These are phyloP conservation scores for Trematomus bernacchii DNA, from an alignment of 2,797 vertebrate genomes.

Conservation along the genomic window DNA sequence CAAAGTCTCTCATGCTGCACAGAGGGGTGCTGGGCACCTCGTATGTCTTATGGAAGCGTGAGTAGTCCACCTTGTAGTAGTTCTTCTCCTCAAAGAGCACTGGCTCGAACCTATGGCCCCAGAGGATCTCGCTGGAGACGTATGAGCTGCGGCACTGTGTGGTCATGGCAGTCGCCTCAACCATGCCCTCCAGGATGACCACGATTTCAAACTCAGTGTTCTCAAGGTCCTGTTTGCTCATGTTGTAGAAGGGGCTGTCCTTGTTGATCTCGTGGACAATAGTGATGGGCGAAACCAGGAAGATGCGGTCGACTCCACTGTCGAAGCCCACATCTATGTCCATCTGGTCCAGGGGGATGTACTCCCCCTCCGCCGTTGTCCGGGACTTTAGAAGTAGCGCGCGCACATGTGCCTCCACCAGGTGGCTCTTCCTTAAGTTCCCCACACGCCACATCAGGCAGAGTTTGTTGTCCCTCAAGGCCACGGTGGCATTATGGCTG, in stretches of 20 bases:
- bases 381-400: constrained; percentile 96
- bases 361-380: constrained; percentile 96
- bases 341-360: constrained; percentile 97
- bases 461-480: constrained; percentile 96
- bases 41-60: constrained; percentile 97
- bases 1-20: constrained; percentile 97
- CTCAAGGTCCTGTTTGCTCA: constrained; percentile 95
- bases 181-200: constrained; percentile 98
- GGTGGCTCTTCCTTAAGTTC: constrained; percentile 96
- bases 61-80: constrained; percentile 99
- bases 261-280: constrained; percentile 97
- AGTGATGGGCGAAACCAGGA: constrained; percentile 97
- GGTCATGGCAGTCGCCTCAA: constrained; percentile 99
- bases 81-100: constrained; percentile 98
- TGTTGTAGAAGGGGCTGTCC: constrained; percentile 94
- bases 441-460: constrained; percentile 99
- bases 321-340: constrained; percentile 98
- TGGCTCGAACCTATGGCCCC: constrained; percentile 97
- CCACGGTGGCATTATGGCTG: constrained; percentile 96
- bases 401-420: constrained; percentile 96
- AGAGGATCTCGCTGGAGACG: constrained; percentile 93
- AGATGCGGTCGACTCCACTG: constrained; percentile 97
- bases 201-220: constrained; percentile 95
- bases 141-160: constrained; percentile 99
- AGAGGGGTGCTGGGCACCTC: constrained; percentile 96